Evolutionary conservation across 1,140 invertebrate genomes (phyloP), one percentile per base, ranked within the genome.

Genomic region (Pectinophora gossypiella): DNA sequence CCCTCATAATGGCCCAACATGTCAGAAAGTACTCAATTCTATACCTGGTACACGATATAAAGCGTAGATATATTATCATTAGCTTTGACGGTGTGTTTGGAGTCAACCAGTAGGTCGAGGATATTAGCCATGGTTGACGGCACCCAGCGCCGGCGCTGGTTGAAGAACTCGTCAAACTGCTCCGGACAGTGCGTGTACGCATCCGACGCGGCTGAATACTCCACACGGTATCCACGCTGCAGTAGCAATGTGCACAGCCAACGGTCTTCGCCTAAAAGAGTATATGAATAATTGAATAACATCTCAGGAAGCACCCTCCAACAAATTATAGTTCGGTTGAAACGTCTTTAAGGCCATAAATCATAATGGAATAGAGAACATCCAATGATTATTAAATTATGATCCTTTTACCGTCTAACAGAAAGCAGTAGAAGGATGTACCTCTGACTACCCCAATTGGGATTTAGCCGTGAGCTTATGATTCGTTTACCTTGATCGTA

Each of bases 111-210:
- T 48, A 99, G 85, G 85, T 99, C 97, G 89, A 98, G 94, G 64
- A 98, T 98, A 70, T 99, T 99, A 16, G 97, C 97, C 77, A 99
- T 97, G 7, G 97, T 98, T 0, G 97, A 98, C 0, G 97, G 97
- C 6, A 97, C 97, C 97, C 97, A 99, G 54, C 97, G 91, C 54
- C 97, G 92, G 18, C 97, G 91, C 80, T 99, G 97, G 77, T 98
- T 98, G 88, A 96, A 99, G 83, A 99, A 99, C 82, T 99, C 97
- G 56, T 95, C 96, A 77, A 98, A 98, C 19, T 95, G 94, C 91
- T 99, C 98, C 0, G 97, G 97, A 42, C 95, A 96, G 70, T 99
- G 97, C 18, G 98, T 99, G 82, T 98, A 97, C 19, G 98, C 97
- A 76, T 99, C 98, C 9, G 97, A 96, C 13, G 98, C 98, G 65